Conservation (phyloP, 2,113 vertebrate genomes). For the Oncorhynchus gorbuscha region DNA sequence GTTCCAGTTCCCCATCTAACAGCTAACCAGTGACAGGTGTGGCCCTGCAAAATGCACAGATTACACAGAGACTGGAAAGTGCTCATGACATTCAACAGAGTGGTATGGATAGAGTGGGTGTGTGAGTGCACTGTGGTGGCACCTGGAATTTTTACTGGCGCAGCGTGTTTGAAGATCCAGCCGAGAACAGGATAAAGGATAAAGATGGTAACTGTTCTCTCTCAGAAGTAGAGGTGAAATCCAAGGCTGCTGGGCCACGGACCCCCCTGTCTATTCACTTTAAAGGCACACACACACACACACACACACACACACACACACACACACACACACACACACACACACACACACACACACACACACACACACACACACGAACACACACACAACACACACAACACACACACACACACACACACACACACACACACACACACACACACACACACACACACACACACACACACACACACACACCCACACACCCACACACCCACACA, state of each 20-base stretch:
- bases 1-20: constrained; percentile 8
- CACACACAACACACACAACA: no score
- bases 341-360: no score
- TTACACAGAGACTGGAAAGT: neutral
- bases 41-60: neutral
- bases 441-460: no score
- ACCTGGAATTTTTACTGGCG: no score
- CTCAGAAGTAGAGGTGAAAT: neutral
- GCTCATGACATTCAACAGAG: neutral
- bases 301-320: no score
- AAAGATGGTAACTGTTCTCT: neutral
- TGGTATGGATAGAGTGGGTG: neutral
- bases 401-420: no score
- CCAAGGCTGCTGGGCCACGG: neutral
- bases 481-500: no score
- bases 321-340: no score
- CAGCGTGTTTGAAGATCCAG: neutral
- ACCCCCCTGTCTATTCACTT: neutral
- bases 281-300: no score
- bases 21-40: constrained; percentile 30
- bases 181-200: neutral
- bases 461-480: no score
- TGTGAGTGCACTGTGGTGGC: neutral
- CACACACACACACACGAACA: no score
- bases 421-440: no score